Evolutionary conservation across 1,140 invertebrate species (phyloP), one percentile per base, ranked within the genome.

Genomic region (Zaprionus camerounensis): DNA sequence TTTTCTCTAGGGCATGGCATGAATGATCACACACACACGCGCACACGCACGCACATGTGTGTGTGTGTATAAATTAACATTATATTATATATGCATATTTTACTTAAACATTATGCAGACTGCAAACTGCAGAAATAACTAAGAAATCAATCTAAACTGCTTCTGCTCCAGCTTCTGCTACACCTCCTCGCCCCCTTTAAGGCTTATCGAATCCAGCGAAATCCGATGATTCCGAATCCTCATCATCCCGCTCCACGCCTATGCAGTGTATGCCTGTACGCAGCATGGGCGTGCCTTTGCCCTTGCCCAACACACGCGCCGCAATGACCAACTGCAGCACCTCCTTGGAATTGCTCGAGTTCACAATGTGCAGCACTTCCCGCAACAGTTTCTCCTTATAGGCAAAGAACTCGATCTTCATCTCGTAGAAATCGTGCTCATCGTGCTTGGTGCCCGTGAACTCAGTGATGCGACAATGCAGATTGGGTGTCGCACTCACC

Each of bases 231-330:
- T 94, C 92, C 12, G 93, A 93, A 6, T 93, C 93, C 1, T 93
- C 93, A 2, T 93, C 92, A 53, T 92, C 85, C 12, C 81, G 78
- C 46, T 94, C 94, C 13, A 93, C 82, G 6, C 82, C 93, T 66
- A 94, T 92, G 71, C 93, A 94, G 38, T 93, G 93, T 62, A 94
- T 94, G 4, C 94, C 94, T 13, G 93, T 94, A 49, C 94, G 88
- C 65, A 94, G 72, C 73, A 94, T 87, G 26, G 94, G 94, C 3
- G 94, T 94, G 0, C 94, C 94, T 76, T 94, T 94, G 63, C 93
- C 94, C 73, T 94, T 94, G 12, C 93, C 94, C 64, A 94, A 77
- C 0, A 94, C 92, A 36, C 93, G 91, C 5, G 93, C 93, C n/a
- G 82, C 78, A 44, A 93, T 91, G 12, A 93, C 65, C 61, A 93